Conservation (phyloP, 2,888 invertebrate species). For the Megamerina dolium region DNA sequence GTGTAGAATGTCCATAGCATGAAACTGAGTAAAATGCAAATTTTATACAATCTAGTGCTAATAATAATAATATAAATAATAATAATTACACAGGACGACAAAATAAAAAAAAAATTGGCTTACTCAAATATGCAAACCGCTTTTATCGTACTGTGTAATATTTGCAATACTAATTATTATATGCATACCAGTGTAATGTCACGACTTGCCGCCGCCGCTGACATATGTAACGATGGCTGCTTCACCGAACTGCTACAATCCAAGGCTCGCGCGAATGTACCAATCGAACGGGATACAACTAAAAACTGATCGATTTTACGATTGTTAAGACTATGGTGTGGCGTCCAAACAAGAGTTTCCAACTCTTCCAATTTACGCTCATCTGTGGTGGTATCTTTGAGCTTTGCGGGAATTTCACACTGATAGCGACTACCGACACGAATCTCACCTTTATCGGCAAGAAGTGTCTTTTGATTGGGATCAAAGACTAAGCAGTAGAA, state of each 20-base stretch:
- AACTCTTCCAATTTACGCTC: slow-evolving; percentile 67
- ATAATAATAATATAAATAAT: background rate
- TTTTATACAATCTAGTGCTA: no score
- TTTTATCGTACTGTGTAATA: no score
- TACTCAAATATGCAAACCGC: no score
- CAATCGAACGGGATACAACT: slow-evolving; percentile 88
- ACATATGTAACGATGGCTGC: slow-evolving; percentile 98
- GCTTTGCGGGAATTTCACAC: slow-evolving; percentile 80
- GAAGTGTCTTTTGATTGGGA: slow-evolving; percentile 95
- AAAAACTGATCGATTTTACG: slow-evolving; percentile 98
- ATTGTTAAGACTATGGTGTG: slow-evolving; percentile 84
- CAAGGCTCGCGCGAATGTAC: slow-evolving; percentile 96
- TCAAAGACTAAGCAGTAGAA: slow-evolving; percentile 99
- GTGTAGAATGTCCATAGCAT: slow-evolving; percentile 97
- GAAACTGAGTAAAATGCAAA: slow-evolving; percentile 67
- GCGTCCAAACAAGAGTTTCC: slow-evolving; percentile 93
- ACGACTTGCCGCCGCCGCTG: slow-evolving; percentile 96
- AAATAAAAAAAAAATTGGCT: no score
- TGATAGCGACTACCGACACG: slow-evolving; percentile 91
- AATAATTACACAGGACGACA: no score
- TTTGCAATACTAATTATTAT: background rate
- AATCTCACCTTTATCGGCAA: slow-evolving; percentile 98
- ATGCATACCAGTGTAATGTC: slow-evolving; percentile 82
- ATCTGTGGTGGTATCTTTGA: slow-evolving; percentile 64
- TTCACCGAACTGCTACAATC: slow-evolving; percentile 98